Conservation (phyloP, 2,797 vertebrate genomes). For the Enteromius mattozi region DNA sequence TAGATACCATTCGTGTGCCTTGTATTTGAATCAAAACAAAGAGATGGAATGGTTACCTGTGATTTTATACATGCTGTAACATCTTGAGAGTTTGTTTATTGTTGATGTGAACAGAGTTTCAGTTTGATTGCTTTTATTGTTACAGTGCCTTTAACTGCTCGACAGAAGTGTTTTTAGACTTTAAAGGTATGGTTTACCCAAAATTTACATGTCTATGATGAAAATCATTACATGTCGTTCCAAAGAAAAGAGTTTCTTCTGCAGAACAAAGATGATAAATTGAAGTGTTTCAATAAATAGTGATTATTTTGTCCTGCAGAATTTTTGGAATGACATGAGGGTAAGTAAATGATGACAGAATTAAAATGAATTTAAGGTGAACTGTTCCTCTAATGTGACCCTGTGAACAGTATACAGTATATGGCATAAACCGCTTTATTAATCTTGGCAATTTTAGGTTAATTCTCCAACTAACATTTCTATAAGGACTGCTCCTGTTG, state of each 20-base stretch:
- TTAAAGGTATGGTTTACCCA: not conserved
- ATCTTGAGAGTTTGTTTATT: conserved; percentile 5
- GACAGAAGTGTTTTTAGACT: conserved; percentile 13
- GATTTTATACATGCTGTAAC: conserved; percentile 9
- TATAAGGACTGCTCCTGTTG: not conserved
- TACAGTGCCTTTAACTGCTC: conserved; percentile 7
- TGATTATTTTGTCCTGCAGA: not conserved
- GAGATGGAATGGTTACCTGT: conserved; percentile 4
- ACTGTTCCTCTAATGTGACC: not conserved
- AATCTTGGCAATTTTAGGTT: not conserved
- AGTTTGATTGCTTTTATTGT: conserved; percentile 29
- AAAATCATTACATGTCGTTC: not conserved
- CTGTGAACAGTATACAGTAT: not conserved
- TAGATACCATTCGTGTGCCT: conserved; percentile 3
- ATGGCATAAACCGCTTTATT: not conserved
- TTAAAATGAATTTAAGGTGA: not conserved
- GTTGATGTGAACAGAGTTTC: conserved; percentile 10
- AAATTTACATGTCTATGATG: not conserved
- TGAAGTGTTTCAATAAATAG: not conserved
- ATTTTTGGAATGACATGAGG: not conserved
- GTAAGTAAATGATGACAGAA: conserved; percentile 7
- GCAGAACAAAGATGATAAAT: not conserved
- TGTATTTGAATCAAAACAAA: not conserved
- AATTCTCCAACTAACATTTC: not conserved
- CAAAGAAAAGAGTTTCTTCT: not conserved